Base-by-base conservation (phyloP, 2,888 invertebrate genomes). In the Habroteleia sp. region DNA sequence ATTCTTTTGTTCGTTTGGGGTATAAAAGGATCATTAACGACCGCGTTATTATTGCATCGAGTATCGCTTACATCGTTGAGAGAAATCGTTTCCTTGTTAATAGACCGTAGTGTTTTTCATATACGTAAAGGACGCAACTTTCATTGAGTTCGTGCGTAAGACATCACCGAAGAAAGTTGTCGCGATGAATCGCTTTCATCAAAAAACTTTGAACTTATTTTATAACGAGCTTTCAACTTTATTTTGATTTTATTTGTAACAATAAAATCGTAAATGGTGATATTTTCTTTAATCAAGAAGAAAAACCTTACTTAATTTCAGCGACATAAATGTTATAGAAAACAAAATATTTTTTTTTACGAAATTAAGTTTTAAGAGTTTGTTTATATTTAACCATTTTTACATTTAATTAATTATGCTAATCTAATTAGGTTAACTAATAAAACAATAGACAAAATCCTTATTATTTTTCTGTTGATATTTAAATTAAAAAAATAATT, bases 11-110 rank as follows among this genome's bases (percentile, higher is more conserved):
- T 44, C 66, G 46, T 37, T 73, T 58, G 41, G 44, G 58, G 66
- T 29, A 66, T 54, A 54, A 62, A 48, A 62, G 62, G 54, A 56
- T 68, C 56, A 31, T 44, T 66, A 68, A 56, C 44, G 50, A 74
- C 29, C 56, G 56, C 56, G 48, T 68, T 46, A 63, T 35, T 48
- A 41, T 41, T 48, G 39, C 35, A 41, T 56, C 44, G 48, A 25
- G 42, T 66, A 46, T 17, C 44, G 58, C 44, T 68, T 63, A 10
- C 39, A 56, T 68, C 52, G 62, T 62, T 60, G 37, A 48, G 48
- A 54, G 39, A 56, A 74, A 63, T 56, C 25, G 56, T 50, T 74
- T 44, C 31, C 37, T 41, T 54, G 48, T 54, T 65, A 63, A 48
- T 39, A 29, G 44, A 50, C 13, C 41, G 42, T 56, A 29, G 44